phyloP scores from a whole-genome alignment of 2,888 invertebrate genomes.

The Pyrrhosoma nymphula region DNA sequence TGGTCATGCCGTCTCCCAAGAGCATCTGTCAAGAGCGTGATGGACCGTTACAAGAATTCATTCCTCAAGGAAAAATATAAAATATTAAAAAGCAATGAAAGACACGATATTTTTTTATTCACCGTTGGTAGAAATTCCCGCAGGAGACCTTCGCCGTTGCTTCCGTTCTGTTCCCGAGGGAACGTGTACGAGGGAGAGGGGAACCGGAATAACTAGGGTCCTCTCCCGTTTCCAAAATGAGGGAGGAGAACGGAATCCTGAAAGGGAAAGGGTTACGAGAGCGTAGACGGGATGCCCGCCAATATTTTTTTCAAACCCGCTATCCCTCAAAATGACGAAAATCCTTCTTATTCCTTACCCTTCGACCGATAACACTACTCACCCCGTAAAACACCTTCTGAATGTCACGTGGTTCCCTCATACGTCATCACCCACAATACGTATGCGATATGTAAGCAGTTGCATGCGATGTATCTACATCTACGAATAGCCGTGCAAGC shows the following conservation, averaged over 20 bases:
- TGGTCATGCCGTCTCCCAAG: background rate
- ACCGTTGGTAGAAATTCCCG: background rate
- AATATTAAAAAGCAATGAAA: background rate
- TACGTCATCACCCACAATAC: too few relatives aligned
- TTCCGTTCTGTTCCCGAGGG: background rate
- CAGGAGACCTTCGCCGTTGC: background rate
- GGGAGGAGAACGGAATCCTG: background rate
- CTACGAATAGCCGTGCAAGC: too few relatives aligned
- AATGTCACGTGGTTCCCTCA: too few relatives aligned
- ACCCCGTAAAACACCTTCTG: too few relatives aligned
- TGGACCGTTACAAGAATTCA: background rate
- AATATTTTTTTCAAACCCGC: too few relatives aligned
- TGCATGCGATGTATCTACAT: too few relatives aligned
- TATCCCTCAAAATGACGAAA: too few relatives aligned
- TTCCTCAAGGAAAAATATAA: background rate
- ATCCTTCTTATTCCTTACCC: too few relatives aligned
- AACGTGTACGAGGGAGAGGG: background rate
- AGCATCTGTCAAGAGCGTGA: background rate
- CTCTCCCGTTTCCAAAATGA: background rate
- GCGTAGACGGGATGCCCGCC: background rate
- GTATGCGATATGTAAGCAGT: too few relatives aligned
- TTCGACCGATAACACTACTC: too few relatives aligned
- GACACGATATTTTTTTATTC: background rate
- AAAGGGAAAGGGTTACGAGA: background rate
- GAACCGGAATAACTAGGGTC: background rate